Base-by-base conservation (phyloP, 1,140 invertebrate species). In the Hycleus phaleratus region DNA sequence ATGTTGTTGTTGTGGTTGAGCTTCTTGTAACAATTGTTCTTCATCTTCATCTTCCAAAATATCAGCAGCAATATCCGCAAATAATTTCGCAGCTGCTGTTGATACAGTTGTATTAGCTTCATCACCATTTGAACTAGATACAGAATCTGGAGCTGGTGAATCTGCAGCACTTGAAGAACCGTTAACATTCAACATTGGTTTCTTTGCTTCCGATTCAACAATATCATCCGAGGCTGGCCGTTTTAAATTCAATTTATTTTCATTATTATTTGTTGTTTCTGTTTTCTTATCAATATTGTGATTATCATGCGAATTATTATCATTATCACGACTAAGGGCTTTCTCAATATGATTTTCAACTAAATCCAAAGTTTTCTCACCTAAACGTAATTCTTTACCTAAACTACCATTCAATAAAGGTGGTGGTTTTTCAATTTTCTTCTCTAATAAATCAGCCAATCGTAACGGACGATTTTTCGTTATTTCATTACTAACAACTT, bases 11-110 rank as follows among this genome's bases (percentile, higher is more conserved):
- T 52, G 62, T 65, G 18, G 65, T 40, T 26, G 9, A 61, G 72
- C 68, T 44, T 68, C 64, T 55, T 70, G 67, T 58, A 69, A 60
- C 32, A 74, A 68, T 9, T 81, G 79, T 43, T 83, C 81, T 39
- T 82, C 57, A 53, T 85, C 83, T 63, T 86, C 84, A 62, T 86
- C 85, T 58, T 84, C 83, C n/a, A 86, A 73, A 50, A 83, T 82
- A 59, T 85, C 84, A 0, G 84, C 85, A 0, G 84, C 84, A 24
- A 87, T 72, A 47, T 84, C 84, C 0, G 85, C 84, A 65, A 85
- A 86, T 7, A 86, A 69, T 71, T 86, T 86, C 0, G 84, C 85
- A 0, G 85, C 84, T n/a, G 84, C 83, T 2, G 83, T 84, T 0
- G 84, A 86, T 0, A 84, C 82, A 2, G 81, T 81, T 2, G 72